These are phyloP conservation scores for Nesoenas mayeri DNA, from an alignment of 2,113 vertebrate genomes.

Conservation along the genomic window DNA sequence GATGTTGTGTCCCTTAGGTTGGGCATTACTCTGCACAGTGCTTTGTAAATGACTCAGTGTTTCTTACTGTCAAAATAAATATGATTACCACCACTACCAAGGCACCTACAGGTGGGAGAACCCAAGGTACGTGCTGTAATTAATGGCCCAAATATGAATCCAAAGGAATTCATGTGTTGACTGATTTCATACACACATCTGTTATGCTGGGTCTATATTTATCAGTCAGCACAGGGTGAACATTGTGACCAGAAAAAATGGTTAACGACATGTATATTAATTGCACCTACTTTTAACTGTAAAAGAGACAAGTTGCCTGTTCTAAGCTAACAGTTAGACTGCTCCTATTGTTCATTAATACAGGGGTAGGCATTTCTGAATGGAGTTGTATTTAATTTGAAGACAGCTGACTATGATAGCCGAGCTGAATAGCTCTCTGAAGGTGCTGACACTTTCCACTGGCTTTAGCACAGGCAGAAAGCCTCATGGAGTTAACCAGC, in stretches of 20 bases:
- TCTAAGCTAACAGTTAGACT: not conserved
- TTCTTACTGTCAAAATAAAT: not conserved
- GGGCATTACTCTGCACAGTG: not conserved
- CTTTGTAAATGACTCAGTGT: not conserved
- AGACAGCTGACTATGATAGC: not conserved
- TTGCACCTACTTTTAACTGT: not conserved
- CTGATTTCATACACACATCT: not conserved
- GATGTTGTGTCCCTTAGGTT: not conserved
- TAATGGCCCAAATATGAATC: not conserved
- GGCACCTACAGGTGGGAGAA: not conserved
- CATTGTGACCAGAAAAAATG: not conserved
- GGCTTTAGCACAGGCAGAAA: not conserved
- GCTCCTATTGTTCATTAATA: not conserved
- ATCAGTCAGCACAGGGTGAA: not conserved
- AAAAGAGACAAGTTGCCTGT: not conserved
- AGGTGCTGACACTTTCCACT: not conserved
- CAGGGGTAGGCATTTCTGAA: not conserved
- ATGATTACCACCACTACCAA: not conserved
- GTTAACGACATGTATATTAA: not conserved
- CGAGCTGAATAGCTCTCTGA: not conserved
- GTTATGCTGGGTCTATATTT: not conserved
- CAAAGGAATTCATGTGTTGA: not conserved
- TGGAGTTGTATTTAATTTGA: not conserved
- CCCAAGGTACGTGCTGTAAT: not conserved
- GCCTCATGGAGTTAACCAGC: not conserved